phyloP scores from a whole-genome alignment of 2,888 invertebrate species.

The Drosophila neoperkinsi region DNA sequence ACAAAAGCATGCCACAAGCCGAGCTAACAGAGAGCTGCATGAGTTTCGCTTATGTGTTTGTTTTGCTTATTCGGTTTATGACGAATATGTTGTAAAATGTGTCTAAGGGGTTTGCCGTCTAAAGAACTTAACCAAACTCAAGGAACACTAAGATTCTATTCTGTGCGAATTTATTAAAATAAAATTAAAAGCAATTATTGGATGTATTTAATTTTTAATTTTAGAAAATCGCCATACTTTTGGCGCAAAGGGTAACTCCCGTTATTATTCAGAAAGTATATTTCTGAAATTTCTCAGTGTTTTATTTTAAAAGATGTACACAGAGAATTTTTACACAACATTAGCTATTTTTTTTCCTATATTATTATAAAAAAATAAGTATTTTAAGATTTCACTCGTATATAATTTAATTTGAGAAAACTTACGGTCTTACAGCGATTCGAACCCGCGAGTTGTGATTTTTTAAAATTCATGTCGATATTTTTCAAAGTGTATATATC shows the following conservation, averaged over 20 bases:
- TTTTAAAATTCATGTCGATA: not conserved
- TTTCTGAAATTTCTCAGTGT: not conserved
- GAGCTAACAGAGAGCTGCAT: slow-evolving; percentile 16
- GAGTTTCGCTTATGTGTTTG: slow-evolving; percentile 19
- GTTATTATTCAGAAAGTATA: not conserved
- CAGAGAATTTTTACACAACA: not conserved
- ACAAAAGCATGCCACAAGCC: slow-evolving; percentile 18
- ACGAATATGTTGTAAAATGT: not conserved
- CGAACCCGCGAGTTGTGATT: not conserved
- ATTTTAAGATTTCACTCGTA: no score
- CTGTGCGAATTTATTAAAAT: not conserved
- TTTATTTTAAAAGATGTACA: not conserved
- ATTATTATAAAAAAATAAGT: not conserved
- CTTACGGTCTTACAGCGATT: not conserved
- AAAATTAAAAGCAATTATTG: not conserved
- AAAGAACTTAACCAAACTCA: not conserved
- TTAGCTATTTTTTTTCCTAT: not conserved
- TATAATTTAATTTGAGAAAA: no score
- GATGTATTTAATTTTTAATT: no score
- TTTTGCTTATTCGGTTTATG: not conserved
- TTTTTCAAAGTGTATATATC: not conserved
- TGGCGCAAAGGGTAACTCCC: no score
- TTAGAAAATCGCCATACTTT: no score
- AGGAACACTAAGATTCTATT: not conserved
- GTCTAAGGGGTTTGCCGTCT: not conserved